Evolutionary conservation across 1,140 invertebrate species (phyloP).

Genomic region (Psilanteris sp.): DNA sequence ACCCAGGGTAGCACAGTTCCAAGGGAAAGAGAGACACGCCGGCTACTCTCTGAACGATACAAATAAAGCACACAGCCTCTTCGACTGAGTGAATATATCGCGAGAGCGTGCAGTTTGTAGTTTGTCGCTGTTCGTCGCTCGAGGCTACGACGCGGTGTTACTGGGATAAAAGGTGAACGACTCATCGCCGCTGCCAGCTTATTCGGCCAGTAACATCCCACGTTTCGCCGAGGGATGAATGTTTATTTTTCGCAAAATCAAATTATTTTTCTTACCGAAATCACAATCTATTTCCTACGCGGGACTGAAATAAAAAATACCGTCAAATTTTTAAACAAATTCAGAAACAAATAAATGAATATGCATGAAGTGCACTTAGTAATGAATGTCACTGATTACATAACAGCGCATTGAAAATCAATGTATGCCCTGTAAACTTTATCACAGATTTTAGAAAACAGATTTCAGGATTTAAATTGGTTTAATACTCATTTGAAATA

Average conservation of each 20-base stretch:
- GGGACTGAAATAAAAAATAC: conserved; percentile 14
- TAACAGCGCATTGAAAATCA: conserved; percentile 15
- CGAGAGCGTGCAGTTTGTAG: conserved; percentile 74
- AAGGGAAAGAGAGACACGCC: conserved; percentile 66
- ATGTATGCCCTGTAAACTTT: conserved; percentile 7
- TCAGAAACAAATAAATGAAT: conserved; percentile 8
- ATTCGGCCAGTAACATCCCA: conserved; percentile 65
- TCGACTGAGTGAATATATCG: conserved; percentile 67
- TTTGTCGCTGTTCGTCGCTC: conserved; percentile 74
- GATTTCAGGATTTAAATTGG: background rate
- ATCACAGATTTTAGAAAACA: conserved; percentile 6
- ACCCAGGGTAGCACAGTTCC: conserved; percentile 61
- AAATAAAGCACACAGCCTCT: conserved; percentile 74
- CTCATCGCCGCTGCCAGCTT: conserved; percentile 64
- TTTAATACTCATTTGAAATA: too few species aligned
- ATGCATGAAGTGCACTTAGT: conserved; percentile 22
- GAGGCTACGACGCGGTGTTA: conserved; percentile 78
- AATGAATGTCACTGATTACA: conserved; percentile 25
- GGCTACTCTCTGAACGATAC: conserved; percentile 72
- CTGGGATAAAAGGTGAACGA: conserved; percentile 81
- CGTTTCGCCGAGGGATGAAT: conserved; percentile 64
- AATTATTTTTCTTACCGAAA: conserved; percentile 27
- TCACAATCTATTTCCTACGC: conserved; percentile 6
- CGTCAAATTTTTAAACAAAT: conserved; percentile 6
- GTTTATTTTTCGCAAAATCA: conserved; percentile 55